Conservation (phyloP, 2,888 invertebrate species). For the Electrophaes corylata region DNA sequence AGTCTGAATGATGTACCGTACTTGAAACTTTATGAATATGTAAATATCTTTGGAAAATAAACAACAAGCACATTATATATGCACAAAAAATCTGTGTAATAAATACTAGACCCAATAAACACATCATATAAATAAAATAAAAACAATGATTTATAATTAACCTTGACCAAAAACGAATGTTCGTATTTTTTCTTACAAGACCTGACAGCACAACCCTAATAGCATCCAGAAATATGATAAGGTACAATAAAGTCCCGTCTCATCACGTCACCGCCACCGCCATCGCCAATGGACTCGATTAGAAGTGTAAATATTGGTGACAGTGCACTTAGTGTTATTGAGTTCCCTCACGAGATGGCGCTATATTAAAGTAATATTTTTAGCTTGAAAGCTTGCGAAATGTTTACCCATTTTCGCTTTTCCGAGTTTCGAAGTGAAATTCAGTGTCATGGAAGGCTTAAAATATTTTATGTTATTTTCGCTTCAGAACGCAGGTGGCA, state of each 20-base stretch:
- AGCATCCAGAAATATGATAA: slow-evolving; percentile 52
- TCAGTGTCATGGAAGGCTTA: not conserved
- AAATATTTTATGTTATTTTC: not conserved
- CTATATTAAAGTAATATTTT: not conserved
- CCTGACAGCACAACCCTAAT: slow-evolving; percentile 41
- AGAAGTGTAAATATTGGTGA: slow-evolving; percentile 32
- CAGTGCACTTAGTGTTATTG: slow-evolving; percentile 34
- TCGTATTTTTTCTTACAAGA: not conserved
- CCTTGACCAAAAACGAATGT: too few species aligned
- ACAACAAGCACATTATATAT: too few species aligned
- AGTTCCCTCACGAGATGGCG: slow-evolving; percentile 16
- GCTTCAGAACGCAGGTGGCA: not conserved
- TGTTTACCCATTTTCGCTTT: slow-evolving; percentile 1
- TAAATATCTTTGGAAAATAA: too few species aligned
- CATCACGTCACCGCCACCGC: slow-evolving; percentile 35
- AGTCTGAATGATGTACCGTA: too few species aligned
- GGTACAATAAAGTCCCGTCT: slow-evolving; percentile 47
- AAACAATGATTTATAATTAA: too few species aligned
- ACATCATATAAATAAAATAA: too few species aligned
- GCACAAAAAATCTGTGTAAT: too few species aligned
- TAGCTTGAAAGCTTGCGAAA: slow-evolving; percentile 6
- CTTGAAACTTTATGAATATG: too few species aligned
- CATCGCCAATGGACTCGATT: slow-evolving; percentile 29
- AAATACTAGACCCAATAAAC: too few species aligned
- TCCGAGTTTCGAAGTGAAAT: slow-evolving; percentile 1